Base-by-base conservation (phyloP, 2,888 invertebrate species). In the Drymonia ruficornis region DNA sequence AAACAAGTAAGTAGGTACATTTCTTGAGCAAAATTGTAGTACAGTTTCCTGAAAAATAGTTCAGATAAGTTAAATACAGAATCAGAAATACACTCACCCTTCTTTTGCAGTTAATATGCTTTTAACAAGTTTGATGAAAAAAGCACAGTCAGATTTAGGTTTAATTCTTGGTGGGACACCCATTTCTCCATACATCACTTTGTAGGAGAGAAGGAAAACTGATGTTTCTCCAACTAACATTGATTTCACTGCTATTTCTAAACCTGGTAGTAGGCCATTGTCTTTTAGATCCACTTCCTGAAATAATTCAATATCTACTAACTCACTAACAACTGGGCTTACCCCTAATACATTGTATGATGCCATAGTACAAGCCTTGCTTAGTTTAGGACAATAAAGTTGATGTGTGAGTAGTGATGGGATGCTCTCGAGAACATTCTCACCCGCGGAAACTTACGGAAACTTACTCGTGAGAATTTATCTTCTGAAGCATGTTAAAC, bases 141-240 rank as follows among this genome's bases (percentile, higher is more conserved):
- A 97, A 4, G 96, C 84, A 51, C 96, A 95, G 64, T 95, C 94
- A 0, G 96, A 93, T 74, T 95, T 94, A 12, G 95, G 94, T 55
- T 96, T 97, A 50, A 98, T 95, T 56, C 97, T 93, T 0, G 97
- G 97, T 13, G 96, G 94, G 63, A 96, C 95, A 0, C 98, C 98
- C 67, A 95, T 68, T 67, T 94, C 91, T 1, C 96, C 96, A 84
- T 95, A 98, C 54, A 96, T 96, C 58, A 96, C 94, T 57, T 95
- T 87, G 49, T 96, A 95, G 7, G 95, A 93, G 23, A 98, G 93
- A 0, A 98, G 83, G 81, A 98, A 98, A 50, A 96, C 90, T 0
- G 98, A 93, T 58, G 95, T 91, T 86, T 98, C 98, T 44, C 95
- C 95, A n/a, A 95, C 94, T 67, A 93, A 86, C 98, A 98, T 98